Conservation (phyloP, 2,888 invertebrate genomes). For the Torymus texanus region DNA sequence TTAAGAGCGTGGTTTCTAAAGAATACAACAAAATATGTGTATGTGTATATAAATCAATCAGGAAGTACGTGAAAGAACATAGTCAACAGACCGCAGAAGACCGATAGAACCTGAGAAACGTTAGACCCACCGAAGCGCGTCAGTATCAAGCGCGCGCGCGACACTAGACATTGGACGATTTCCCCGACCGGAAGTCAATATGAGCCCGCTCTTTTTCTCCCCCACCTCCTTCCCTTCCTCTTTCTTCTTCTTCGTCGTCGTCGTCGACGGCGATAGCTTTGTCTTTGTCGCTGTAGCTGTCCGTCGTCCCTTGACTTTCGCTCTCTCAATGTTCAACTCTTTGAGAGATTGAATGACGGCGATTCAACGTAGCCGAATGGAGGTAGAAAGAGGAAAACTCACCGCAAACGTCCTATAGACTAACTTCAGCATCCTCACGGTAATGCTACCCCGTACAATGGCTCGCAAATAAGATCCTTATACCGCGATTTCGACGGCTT, state of each 20-base stretch:
- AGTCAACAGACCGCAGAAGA: too few relatives aligned
- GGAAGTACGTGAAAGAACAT: too few relatives aligned
- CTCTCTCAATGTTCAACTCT: conserved; percentile 33
- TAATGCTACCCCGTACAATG: too few relatives aligned
- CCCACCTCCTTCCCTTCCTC: too few relatives aligned
- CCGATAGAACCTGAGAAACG: too few relatives aligned
- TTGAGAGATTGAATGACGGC: conserved; percentile 32
- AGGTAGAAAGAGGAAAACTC: neutral
- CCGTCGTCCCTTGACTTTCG: neutral
- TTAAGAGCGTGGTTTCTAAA: too few relatives aligned
- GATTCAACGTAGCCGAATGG: neutral
- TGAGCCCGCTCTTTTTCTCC: conserved; percentile 9
- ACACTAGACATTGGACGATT: conserved; percentile 25
- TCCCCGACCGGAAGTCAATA: conserved; percentile 39
- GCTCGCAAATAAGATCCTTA: too few relatives aligned
- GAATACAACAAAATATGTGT: too few relatives aligned
- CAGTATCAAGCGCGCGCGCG: neutral
- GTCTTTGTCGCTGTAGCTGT: neutral
- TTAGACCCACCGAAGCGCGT: neutral
- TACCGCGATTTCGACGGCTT: too few relatives aligned
- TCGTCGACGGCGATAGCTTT: conserved; percentile 29
- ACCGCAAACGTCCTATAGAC: neutral
- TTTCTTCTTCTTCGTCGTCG: neutral
- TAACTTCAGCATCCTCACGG: neutral
- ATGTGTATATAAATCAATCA: too few relatives aligned